phyloP scores from a whole-genome alignment of 2,797 vertebrate species.

The Hyperoplus lanceolatus region DNA sequence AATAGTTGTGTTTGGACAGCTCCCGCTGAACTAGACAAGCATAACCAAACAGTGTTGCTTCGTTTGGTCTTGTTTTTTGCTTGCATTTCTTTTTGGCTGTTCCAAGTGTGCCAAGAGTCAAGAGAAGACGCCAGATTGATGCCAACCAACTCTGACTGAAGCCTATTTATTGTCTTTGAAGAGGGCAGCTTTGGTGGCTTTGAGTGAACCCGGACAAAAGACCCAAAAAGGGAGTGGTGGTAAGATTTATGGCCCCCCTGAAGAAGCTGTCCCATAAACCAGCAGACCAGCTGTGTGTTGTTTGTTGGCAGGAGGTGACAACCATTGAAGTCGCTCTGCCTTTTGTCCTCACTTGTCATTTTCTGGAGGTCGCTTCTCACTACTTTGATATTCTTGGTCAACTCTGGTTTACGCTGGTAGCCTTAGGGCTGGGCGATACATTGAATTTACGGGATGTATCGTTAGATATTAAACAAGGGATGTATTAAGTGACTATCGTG shows the following conservation, averaged over 20 bases:
- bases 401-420: conserved; percentile 9
- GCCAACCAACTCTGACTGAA: conserved; percentile 59
- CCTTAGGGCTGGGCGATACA: too few relatives aligned
- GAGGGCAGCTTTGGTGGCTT: conserved; percentile 70
- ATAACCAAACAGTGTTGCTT: conserved; percentile 19
- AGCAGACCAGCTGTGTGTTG: conserved; percentile 80
- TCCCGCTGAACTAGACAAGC: conserved; percentile 58
- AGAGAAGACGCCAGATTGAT: conserved; percentile 56
- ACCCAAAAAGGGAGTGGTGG: conserved; percentile 63
- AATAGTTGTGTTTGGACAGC: conserved; percentile 61
- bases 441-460: too few relatives aligned
- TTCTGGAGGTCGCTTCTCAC: conserved; percentile 38
- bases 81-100: conserved; percentile 35
- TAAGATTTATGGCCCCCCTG: conserved; percentile 71
- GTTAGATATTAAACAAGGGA: too few relatives aligned
- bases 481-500: too few relatives aligned
- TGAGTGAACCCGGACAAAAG: conserved; percentile 76
- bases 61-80: conserved; percentile 37
- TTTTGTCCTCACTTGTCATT: conserved; percentile 62
- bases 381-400: conserved; percentile 29
- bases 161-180: conserved; percentile 75
- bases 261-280: conserved; percentile 81
- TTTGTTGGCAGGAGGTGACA: conserved; percentile 74
- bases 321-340: conserved; percentile 66
- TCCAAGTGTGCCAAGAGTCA: conserved; percentile 43